These are phyloP conservation scores for Pseudorhombus dupliciocellatus DNA, from an alignment of 2,113 vertebrate genomes.

Conservation along the genomic window DNA sequence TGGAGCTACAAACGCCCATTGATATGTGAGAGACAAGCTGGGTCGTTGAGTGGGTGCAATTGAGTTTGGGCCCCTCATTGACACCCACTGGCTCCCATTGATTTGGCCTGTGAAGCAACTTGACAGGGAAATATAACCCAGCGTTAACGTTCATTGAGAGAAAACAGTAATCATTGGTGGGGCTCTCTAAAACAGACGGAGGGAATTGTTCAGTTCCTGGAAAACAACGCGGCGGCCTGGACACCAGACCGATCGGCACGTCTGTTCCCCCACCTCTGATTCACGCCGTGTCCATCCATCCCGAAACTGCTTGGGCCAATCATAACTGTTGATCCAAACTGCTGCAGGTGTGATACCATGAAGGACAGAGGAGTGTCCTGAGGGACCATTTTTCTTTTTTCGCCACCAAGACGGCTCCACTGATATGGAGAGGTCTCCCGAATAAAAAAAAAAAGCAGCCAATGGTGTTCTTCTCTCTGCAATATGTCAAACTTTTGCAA, in stretches of 20 bases:
- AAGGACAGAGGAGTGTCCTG: not conserved
- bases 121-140: conserved; percentile 26
- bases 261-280: not conserved
- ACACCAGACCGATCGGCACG: not conserved
- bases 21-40: conserved; percentile 66
- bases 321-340: not conserved
- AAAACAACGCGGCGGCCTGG: not conserved
- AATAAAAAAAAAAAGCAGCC: not conserved
- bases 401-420: not conserved
- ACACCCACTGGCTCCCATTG: conserved; percentile 65
- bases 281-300: not conserved
- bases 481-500: no score
- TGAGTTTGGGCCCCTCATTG: conserved; percentile 58
- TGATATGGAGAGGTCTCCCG: not conserved
- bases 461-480: not conserved
- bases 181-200: not conserved
- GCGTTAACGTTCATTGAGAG: conserved; percentile 29
- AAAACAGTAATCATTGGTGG: conserved; percentile 11
- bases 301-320: not conserved
- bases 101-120: conserved; percentile 35
- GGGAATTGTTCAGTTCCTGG: not conserved
- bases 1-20: conserved; percentile 65
- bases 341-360: not conserved
- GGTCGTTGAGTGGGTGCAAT: conserved; percentile 41
- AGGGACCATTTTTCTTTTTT: not conserved